Evolutionary conservation across 2,113 vertebrate species (phyloP).

Genomic region (Myrmecophaga tridactyla): DNA sequence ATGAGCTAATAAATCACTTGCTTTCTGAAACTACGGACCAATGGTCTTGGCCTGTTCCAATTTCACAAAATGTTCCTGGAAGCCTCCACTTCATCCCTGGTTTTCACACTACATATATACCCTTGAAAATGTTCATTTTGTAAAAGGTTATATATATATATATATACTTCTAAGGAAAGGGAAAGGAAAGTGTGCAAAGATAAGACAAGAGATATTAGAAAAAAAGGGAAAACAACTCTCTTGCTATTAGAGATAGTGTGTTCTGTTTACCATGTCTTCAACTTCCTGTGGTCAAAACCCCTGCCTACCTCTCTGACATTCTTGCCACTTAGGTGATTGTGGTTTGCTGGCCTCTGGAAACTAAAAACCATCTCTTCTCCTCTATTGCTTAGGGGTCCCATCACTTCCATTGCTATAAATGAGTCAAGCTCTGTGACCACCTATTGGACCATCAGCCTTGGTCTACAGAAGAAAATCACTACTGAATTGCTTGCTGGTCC

Average conservation of each 20-base stretch:
- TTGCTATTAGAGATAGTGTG: background rate
- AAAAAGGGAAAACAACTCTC: background rate
- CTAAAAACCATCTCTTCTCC: background rate
- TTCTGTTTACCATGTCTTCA: background rate
- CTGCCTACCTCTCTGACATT: background rate
- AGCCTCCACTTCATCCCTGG: too few species aligned
- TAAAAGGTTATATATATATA: too few species aligned
- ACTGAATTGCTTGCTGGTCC: background rate
- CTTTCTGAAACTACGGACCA: too few species aligned
- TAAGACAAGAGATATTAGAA: background rate
- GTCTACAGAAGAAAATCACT: background rate
- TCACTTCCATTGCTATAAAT: background rate
- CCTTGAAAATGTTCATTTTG: background rate
- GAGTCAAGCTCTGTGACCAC: background rate
- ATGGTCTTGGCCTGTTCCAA: too few species aligned
- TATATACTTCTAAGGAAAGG: background rate
- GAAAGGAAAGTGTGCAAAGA: background rate
- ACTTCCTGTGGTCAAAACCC: background rate
- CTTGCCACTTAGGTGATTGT: background rate
- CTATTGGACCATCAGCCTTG: background rate
- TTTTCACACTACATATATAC: too few species aligned
- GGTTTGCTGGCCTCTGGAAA: background rate
- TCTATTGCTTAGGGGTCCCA: background rate
- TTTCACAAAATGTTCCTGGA: too few species aligned
- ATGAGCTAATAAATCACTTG: too few species aligned